phyloP scores from a whole-genome alignment of 1,140 invertebrate genomes.

The Caerostris extrusa region DNA sequence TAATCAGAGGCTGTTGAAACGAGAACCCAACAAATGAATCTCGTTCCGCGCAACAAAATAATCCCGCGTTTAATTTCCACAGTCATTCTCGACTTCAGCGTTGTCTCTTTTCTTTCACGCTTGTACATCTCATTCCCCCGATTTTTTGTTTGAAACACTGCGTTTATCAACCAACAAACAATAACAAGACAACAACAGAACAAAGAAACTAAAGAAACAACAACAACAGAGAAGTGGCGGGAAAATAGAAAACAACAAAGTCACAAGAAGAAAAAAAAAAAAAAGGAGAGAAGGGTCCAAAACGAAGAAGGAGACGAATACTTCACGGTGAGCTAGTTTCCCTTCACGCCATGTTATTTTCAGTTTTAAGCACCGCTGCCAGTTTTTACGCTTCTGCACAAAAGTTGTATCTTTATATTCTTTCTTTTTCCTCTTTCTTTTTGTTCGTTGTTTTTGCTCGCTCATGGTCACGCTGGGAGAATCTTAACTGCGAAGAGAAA shows the following conservation, averaged over 20 bases:
- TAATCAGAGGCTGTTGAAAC: not conserved
- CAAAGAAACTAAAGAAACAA: not conserved
- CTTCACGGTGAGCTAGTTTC: slow-evolving; percentile 50
- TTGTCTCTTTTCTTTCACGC: not conserved
- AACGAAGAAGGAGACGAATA: slow-evolving; percentile 40
- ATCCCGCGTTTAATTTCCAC: slow-evolving; percentile 35
- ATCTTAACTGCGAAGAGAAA: slow-evolving; percentile 57
- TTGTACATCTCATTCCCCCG: not conserved
- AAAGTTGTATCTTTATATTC: slow-evolving; percentile 7
- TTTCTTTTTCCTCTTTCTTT: not conserved
- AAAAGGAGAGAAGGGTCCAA: not conserved
- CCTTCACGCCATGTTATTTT: slow-evolving; percentile 49
- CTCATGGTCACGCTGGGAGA: slow-evolving; percentile 65
- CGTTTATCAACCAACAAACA: slow-evolving; percentile 43
- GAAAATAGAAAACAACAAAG: not conserved
- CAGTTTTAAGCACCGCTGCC: slow-evolving; percentile 59
- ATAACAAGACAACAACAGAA: not conserved
- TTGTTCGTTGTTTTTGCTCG: slow-evolving; percentile 51
- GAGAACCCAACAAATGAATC: not conserved
- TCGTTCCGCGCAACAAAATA: not conserved
- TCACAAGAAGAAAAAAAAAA: not conserved
- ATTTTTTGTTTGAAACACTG: slow-evolving; percentile 23
- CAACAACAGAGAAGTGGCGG: not conserved
- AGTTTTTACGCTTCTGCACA: slow-evolving; percentile 59
- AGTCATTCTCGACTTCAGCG: not conserved